These are phyloP conservation scores for Scophthalmus maximus DNA, from an alignment of 2,113 vertebrate species.

Conservation along the genomic window DNA sequence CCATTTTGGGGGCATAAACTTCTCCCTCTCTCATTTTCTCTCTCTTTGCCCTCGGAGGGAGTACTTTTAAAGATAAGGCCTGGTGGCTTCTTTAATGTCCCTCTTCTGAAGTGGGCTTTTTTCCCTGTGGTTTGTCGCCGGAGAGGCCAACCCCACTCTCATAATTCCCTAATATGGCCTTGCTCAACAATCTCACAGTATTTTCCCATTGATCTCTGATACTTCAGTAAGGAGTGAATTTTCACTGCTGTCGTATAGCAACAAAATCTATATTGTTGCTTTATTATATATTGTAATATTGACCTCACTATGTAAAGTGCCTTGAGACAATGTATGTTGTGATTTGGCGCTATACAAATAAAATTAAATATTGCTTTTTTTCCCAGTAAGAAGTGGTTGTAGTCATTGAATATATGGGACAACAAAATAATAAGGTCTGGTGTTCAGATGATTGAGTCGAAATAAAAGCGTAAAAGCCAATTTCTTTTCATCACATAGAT, in stretches of 20 bases:
- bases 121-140: slow-evolving; percentile 33
- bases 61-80: slow-evolving; percentile 79
- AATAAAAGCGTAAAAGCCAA: neutral
- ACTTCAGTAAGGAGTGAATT: neutral
- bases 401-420: neutral
- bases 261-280: no score
- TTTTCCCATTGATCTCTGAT: slow-evolving; percentile 44
- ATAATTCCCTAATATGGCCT: slow-evolving; percentile 52
- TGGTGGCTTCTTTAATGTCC: slow-evolving; percentile 78
- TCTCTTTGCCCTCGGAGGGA: slow-evolving; percentile 53
- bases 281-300: no score
- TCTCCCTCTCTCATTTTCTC: slow-evolving; percentile 50
- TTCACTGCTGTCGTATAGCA: neutral
- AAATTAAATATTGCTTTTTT: no score
- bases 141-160: slow-evolving; percentile 53
- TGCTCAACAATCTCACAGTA: slow-evolving; percentile 40
- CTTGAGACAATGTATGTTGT: no score
- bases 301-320: no score
- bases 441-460: neutral
- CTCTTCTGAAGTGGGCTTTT: slow-evolving; percentile 68
- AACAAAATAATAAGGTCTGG: neutral
- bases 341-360: no score
- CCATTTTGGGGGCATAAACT: slow-evolving; percentile 29
- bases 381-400: neutral
- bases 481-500: no score